These are phyloP conservation scores for Brevimyrus niger DNA, from an alignment of 2,113 vertebrate species.

Conservation along the genomic window DNA sequence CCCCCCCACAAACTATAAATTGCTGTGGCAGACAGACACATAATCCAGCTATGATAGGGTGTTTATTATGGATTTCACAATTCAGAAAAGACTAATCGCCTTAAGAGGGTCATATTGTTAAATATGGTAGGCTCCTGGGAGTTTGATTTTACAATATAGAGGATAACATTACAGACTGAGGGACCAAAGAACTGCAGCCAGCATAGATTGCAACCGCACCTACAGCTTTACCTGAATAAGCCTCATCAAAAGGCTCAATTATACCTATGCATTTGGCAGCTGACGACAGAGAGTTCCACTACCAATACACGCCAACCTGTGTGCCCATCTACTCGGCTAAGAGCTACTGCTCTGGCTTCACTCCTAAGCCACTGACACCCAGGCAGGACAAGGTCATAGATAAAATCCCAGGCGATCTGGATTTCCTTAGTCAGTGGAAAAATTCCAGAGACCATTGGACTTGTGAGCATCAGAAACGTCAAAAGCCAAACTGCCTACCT, in stretches of 20 bases:
- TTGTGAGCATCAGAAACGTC: not conserved
- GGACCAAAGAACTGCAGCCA: not conserved
- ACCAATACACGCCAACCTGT: not conserved
- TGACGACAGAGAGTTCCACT: not conserved
- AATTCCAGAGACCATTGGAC: not conserved
- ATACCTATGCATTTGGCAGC: not conserved
- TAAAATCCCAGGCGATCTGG: constrained; percentile 32
- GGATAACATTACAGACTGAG: not conserved
- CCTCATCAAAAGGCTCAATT: not conserved
- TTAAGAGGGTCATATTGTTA: not conserved
- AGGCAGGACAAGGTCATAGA: constrained; percentile 34
- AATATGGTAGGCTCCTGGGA: not conserved
- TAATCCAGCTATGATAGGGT: not conserved
- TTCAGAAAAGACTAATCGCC: not conserved
- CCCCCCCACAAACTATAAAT: not conserved
- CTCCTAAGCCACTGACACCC: constrained; percentile 22
- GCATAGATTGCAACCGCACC: not conserved
- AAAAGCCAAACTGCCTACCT: constrained; percentile 58
- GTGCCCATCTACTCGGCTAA: not conserved
- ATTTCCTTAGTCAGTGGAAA: constrained; percentile 30
- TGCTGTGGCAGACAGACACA: not conserved
- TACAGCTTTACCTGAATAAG: not conserved
- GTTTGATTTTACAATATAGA: not conserved
- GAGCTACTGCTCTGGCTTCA: constrained; percentile 8
- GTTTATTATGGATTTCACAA: constrained; percentile 8